Evolutionary conservation across 2,113 vertebrate species (phyloP).

Genomic region (Fulica atra): DNA sequence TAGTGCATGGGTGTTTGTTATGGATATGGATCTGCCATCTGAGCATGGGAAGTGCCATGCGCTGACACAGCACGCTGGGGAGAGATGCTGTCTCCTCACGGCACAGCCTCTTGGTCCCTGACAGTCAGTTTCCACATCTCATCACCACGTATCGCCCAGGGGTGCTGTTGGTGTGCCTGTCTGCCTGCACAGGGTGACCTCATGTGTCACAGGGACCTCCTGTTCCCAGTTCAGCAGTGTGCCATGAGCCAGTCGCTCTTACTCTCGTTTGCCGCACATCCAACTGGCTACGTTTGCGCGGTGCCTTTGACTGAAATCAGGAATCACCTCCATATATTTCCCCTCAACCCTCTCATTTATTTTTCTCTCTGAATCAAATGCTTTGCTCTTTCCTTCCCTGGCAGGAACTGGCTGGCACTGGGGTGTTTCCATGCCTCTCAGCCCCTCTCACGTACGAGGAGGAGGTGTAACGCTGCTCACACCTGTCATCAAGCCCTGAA

Average conservation of each 20-base stretch:
- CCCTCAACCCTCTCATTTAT: neutral
- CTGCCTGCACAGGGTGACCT: neutral
- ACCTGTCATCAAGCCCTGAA: neutral
- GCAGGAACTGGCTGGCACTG: neutral
- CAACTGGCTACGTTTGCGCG: neutral
- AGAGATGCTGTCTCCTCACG: neutral
- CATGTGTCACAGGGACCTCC: neutral
- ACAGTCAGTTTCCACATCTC: neutral
- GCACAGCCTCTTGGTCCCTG: neutral
- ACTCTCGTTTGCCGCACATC: neutral
- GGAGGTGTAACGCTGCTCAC: neutral
- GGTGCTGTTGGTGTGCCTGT: neutral
- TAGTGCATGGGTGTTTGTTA: neutral
- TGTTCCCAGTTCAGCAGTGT: neutral
- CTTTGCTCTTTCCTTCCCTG: neutral
- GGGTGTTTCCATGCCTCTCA: neutral
- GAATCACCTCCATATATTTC: neutral
- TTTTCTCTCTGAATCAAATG: neutral
- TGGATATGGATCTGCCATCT: neutral
- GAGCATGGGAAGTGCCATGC: fast-evolving
- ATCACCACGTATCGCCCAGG: neutral
- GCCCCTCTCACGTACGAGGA: neutral
- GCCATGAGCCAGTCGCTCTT: neutral
- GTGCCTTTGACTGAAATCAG: neutral
- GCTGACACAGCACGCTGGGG: neutral